Base-by-base conservation (phyloP, 2,797 vertebrate genomes). In the Australoheros facetus region DNA sequence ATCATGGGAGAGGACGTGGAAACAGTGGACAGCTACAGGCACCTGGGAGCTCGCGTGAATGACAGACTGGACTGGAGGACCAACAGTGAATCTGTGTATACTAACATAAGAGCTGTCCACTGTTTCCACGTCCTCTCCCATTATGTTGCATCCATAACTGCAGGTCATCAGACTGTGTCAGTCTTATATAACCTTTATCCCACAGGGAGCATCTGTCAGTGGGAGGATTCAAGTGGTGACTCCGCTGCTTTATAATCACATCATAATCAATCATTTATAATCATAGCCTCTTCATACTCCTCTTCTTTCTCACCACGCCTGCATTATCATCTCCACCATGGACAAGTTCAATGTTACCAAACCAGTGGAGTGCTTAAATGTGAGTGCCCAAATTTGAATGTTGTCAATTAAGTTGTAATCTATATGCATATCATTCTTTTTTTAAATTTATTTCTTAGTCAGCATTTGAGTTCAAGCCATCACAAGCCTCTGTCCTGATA, bases 271-370 rank as follows among this genome's bases (percentile, higher is more conserved):
- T 23, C n/a, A n/a, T n/a, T n/a, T n/a, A n/a, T n/a, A n/a, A n/a
- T n/a, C 23, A 23, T 39, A 87, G 98, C 87, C 98, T 99, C 92
- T 99, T 99, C 93, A 88, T 99, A 86, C 96, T 23, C 23, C 97
- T 99, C 81, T 99, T 99, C 96, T 99, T 99, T 92, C 98, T 99
- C 93, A 99, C 98, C 82, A 99, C 98, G 6, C 98, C 98, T 0
- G 97, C 98, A 23, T 23, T 23, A 23, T 99, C 93, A 99, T 99
- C 93, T 97, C 97, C 85, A 99, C 98, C 62, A 99, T 99, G 98
- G 98, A 99, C 96, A 99, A 99, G 94, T 99, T 99, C 92, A 99
- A 99, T 11, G 98, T 99, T 79, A 99, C 98, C 85, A 99, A 99
- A 91, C 98, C 98, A 0, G 98, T 99, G 92, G 98, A 99, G 84